A percentile compares a stretch with the other conserved stretches of the same genome.
Evolutionary conservation across 2,113 vertebrate species (phyloP).

Genomic region (human): GRCh38 chr6:9387001-9387500

Average conservation of each 20-base stretch:
- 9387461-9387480: no score
- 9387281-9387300: neutral
- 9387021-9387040: neutral
- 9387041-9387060: neutral
- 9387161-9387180: neutral
- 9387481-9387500: no score
- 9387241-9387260: neutral
- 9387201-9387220: neutral
- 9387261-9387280: neutral
- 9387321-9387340: neutral
- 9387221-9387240: neutral
- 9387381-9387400: no score
- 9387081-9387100: neutral
- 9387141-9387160: neutral
- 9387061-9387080: neutral
- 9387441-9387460: no score
- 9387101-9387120: neutral
- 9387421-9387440: no score
- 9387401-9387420: rapidly evolving
- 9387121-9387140: neutral
- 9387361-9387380: no score
- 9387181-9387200: neutral
- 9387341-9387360: neutral
- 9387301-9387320: neutral
- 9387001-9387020: neutral